Base-by-base conservation (phyloP, 1,140 invertebrate species). In the Aplysia californica region DNA sequence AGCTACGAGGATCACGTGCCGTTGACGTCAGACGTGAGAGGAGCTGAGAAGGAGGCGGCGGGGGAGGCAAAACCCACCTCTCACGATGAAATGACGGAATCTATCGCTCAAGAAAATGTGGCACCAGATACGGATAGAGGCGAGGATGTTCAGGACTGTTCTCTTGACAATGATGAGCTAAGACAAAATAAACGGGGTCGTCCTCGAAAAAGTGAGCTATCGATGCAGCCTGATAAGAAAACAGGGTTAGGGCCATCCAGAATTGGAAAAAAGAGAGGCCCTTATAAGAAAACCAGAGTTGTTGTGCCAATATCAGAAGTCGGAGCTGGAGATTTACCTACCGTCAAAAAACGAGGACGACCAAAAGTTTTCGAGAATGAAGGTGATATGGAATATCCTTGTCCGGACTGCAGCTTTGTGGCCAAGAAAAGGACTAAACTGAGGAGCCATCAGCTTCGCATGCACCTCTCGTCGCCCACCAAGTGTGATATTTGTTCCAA, bases 401-500 rank as follows among this genome's bases (percentile, higher is more conserved):
- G 82, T 39, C 39, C 75, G 2, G 56, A 77, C 2, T 84, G 82
- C 77, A 77, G 79, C 20, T 82, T 83, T 70, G 70, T 72, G 10
- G 72, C 77, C 21, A 79, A 79, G 41, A 78, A 59, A 41, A 72
- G 64, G 64, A 70, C 74, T 31, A 58, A 68, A 39, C 67, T 83
- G 10, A 41, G 31, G 10, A 76, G 76, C 44, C 83, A 84, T 58
- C 70, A 67, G 55, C 69, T 55, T 20, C 76, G 77, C 35, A 56
- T 75, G 39, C 84, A 85, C 56, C 38, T 61, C 33, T 56, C 76
- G 23, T 61, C 29, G 29, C 79, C 72, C n/a, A 72, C 66, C 15
- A 81, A 79, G 33, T 85, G 84, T 79, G 79, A 81, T 41, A 55
- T 83, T 15, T 86, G 84, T 77, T 66, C 69, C 1, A 84, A 86